Percentiles rank a stretch among this genome's conserved stretches.
Conservation (phyloP, 2,113 vertebrate genomes). For the Plestiodon gilberti region DNA sequence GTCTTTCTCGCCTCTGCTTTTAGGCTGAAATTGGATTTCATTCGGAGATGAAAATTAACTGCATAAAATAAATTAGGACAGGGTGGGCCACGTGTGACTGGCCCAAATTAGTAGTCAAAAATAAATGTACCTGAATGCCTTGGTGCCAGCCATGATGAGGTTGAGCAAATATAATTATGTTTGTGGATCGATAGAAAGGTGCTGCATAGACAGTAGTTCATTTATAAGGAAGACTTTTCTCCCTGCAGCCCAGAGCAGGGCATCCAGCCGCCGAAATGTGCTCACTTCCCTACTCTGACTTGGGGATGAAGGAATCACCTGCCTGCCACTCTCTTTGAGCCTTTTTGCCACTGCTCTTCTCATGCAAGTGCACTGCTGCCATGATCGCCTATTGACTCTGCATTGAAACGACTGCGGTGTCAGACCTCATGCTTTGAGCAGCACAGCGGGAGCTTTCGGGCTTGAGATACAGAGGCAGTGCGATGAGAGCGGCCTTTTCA, state of each 20-base stretch:
- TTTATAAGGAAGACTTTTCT: neutral
- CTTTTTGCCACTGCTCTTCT: neutral
- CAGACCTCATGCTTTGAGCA: slow-evolving; percentile 19
- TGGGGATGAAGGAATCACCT: neutral
- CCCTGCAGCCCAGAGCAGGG: neutral
- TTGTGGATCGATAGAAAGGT: neutral
- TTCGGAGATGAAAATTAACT: slow-evolving; percentile 1
- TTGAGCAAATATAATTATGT: neutral
- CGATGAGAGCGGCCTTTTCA: slow-evolving; percentile 15
- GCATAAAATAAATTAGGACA: neutral
- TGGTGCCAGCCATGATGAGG: neutral
- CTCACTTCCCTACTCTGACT: neutral
- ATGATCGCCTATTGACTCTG: slow-evolving; percentile 15
- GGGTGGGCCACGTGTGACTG: neutral
- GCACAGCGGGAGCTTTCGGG: slow-evolving; percentile 24
- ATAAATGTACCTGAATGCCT: neutral
- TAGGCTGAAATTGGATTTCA: neutral
- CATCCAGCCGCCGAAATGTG: neutral
- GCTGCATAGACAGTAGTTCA: neutral
- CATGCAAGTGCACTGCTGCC: neutral
- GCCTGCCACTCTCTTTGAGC: neutral
- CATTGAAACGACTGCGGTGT: slow-evolving; percentile 14
- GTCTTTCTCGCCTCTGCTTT: neutral
- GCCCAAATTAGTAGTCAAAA: neutral
- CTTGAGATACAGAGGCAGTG: slow-evolving; percentile 13